These are phyloP conservation scores for Zaprionus lineosus DNA, from an alignment of 2,888 invertebrate genomes.

Conservation along the genomic window DNA sequence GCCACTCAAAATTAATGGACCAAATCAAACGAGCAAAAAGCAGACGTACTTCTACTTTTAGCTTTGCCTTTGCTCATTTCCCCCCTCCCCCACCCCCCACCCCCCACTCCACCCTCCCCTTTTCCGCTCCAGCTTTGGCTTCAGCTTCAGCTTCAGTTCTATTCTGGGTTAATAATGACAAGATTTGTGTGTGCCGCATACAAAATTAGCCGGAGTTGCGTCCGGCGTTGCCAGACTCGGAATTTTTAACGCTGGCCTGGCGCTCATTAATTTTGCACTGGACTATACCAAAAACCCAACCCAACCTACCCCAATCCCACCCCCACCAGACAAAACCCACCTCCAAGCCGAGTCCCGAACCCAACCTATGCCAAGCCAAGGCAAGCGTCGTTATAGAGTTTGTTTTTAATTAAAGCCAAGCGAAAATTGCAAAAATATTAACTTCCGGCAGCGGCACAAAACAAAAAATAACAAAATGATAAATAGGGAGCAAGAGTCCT, in stretches of 20 bases:
- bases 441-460: constrained; percentile 43
- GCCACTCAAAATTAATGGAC: constrained; percentile 67
- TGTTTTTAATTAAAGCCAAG: constrained; percentile 60
- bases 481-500: no score
- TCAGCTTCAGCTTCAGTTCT: background rate
- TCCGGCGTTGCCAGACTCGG: constrained; percentile 36
- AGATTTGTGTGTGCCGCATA: constrained; percentile 73
- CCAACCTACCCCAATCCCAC: no score
- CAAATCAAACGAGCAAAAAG: constrained; percentile 69
- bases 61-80: no score
- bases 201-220: constrained; percentile 57
- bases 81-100: no score
- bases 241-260: constrained; percentile 7
- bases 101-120: background rate
- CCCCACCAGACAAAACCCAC: no score
- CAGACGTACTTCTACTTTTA: constrained; percentile 30
- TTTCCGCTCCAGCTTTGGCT: constrained; percentile 3
- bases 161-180: constrained; percentile 68
- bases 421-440: constrained; percentile 60
- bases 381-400: constrained; percentile 18
- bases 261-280: constrained; percentile 48
- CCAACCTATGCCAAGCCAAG: no score
- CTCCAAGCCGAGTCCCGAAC: no score
- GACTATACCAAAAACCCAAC: constrained; percentile 3
- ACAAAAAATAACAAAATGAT: background rate